A percentile compares a stretch with the other conserved stretches of the same genome.
Conservation (phyloP, 2,888 invertebrate genomes). For the Panzeria rudis region DNA sequence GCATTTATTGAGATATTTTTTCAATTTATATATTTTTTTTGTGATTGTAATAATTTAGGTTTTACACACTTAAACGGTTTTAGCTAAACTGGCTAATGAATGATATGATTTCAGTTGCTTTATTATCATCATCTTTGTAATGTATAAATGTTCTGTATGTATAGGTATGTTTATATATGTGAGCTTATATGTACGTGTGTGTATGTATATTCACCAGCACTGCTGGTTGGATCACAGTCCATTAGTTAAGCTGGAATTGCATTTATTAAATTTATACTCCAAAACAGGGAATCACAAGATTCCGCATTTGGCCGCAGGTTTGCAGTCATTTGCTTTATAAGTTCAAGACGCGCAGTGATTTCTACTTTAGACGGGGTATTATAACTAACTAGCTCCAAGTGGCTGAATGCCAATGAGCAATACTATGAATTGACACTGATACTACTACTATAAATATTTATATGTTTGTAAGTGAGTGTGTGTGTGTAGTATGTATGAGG, state of each 20-base stretch:
- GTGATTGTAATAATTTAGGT: conserved; percentile 16
- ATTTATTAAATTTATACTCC: conserved; percentile 46
- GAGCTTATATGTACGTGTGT: neutral
- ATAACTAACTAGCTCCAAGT: conserved; percentile 75
- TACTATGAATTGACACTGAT: conserved; percentile 72
- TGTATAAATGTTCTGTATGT: neutral
- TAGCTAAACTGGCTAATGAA: conserved; percentile 39
- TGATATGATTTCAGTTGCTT: conserved; percentile 57
- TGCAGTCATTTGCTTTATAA: conserved; percentile 37
- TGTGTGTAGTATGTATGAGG: conserved; percentile 9
- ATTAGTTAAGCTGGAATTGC: conserved; percentile 41
- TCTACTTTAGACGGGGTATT: conserved; percentile 69
- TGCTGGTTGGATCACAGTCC: conserved; percentile 35
- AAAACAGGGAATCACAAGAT: conserved; percentile 47
- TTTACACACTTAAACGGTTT: conserved; percentile 49
- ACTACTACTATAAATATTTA: conserved; percentile 36
- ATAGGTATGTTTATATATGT: neutral
- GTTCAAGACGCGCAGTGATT: conserved; percentile 64
- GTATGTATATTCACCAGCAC: conserved; percentile 7
- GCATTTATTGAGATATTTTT: neutral
- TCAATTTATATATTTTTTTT: neutral
- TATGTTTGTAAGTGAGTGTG: neutral
- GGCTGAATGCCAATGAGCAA: conserved; percentile 78
- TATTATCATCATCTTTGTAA: neutral
- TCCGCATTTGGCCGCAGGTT: conserved; percentile 52